These are phyloP conservation scores for Dermatophagoides farinae DNA, from an alignment of 1,140 invertebrate genomes.

Conservation along the genomic window DNA sequence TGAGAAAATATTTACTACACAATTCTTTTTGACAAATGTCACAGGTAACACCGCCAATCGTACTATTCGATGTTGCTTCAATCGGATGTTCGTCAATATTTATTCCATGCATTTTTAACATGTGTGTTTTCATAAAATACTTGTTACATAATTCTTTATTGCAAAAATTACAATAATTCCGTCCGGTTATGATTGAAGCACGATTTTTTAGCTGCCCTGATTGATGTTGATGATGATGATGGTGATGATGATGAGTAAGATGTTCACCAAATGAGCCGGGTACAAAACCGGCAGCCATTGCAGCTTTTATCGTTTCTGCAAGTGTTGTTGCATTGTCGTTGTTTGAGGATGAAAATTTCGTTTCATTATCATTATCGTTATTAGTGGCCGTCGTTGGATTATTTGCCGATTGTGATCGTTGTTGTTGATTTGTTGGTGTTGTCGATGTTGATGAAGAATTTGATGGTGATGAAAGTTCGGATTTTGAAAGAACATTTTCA, in stretches of 20 bases:
- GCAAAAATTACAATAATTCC: constrained; percentile 92
- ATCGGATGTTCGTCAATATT: constrained; percentile 40
- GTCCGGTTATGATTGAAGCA: constrained; percentile 27
- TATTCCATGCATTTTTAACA: constrained; percentile 97
- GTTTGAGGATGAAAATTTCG: constrained; percentile 5
- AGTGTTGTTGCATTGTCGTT: constrained; percentile 13
- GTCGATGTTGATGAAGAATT: constrained; percentile 5
- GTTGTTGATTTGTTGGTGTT: background rate
- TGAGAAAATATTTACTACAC: constrained; percentile 88
- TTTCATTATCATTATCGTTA: no score
- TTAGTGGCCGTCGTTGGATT: background rate
- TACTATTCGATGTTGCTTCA: constrained; percentile 50
- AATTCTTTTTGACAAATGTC: constrained; percentile 93
- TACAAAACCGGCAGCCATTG: background rate
- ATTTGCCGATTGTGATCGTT: background rate
- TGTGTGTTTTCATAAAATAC: constrained; percentile 98
- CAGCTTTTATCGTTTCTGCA: background rate
- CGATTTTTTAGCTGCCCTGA: constrained; percentile 19
- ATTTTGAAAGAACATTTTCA: no score
- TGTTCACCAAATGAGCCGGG: background rate
- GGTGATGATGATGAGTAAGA: constrained; percentile 7
- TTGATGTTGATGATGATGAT: constrained; percentile 15
- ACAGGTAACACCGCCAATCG: constrained; percentile 76
- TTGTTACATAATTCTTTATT: constrained; percentile 99
- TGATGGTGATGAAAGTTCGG: background rate